Evolutionary conservation across 2,797 vertebrate genomes (phyloP).

Genomic region (Scolopax rusticola): DNA sequence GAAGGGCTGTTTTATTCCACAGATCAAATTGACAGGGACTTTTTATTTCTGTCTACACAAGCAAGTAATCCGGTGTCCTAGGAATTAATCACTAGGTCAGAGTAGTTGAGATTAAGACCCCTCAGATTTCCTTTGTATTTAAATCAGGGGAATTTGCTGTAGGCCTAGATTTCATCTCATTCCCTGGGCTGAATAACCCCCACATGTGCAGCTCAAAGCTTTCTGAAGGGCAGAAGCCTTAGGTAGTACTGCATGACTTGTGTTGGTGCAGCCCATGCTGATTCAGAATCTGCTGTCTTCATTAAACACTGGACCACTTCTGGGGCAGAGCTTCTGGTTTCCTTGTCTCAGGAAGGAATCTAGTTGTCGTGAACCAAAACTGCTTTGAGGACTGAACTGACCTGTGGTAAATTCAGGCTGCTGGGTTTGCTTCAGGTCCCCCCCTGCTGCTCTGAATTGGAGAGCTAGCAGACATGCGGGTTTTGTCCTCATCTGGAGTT

Average conservation of each 20-base stretch:
- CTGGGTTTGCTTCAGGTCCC: neutral
- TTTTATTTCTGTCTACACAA: neutral
- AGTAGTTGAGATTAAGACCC: neutral
- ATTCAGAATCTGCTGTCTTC: neutral
- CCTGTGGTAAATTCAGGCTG: neutral
- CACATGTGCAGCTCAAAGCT: rapidly evolving
- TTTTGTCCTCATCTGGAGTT: neutral
- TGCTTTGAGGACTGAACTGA: neutral
- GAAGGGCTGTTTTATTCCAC: neutral
- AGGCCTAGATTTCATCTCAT: neutral
- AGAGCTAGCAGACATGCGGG: rapidly evolving
- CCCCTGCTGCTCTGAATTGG: neutral
- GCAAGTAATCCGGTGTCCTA: neutral
- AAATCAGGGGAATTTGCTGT: neutral
- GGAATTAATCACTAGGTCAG: neutral
- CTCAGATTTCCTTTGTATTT: neutral
- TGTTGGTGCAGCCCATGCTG: neutral
- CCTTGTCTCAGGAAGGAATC: neutral
- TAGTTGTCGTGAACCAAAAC: neutral
- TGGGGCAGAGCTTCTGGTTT: neutral
- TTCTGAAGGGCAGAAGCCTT: neutral
- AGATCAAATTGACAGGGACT: neutral
- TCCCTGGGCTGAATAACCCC: neutral
- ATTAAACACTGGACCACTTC: neutral
- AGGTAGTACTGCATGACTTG: neutral